These are phyloP conservation scores for Eurystomus glaucurus DNA, from an alignment of 2,797 vertebrate genomes.

Conservation along the genomic window DNA sequence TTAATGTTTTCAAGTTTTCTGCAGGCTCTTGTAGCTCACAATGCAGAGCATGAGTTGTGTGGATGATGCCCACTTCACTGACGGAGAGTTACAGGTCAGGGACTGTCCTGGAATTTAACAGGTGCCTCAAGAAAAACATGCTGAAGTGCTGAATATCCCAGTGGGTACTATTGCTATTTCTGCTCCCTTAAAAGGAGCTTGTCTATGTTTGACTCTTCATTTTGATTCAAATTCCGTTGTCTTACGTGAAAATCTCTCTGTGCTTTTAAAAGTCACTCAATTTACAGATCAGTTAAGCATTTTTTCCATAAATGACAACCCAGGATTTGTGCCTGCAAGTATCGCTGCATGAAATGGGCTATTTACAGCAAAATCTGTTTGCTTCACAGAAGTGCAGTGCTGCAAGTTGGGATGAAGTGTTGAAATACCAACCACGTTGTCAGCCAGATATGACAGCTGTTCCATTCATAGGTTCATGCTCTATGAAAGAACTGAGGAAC, in stretches of 20 bases:
- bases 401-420: conserved; percentile 31
- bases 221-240: not conserved
- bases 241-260: not conserved
- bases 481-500: not conserved
- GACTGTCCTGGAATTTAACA: not conserved
- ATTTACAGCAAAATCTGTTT: conserved; percentile 54
- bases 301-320: conserved; percentile 27
- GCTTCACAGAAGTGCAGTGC: conserved; percentile 29
- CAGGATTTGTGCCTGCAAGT: not conserved
- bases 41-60: not conserved
- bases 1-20: not conserved
- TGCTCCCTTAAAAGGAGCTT: not conserved
- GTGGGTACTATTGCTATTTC: not conserved
- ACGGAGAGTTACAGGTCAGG: rapidly evolving
- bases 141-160: not conserved
- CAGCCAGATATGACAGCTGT: conserved; percentile 14
- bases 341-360: not conserved
- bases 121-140: not conserved
- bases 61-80: not conserved
- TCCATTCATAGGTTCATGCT: not conserved
- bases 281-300: not conserved
- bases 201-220: not conserved
- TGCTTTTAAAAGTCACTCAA: not conserved
- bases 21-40: not conserved
- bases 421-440: conserved; percentile 28